Evolutionary conservation across 2,113 vertebrate species (phyloP), one percentile per base, ranked within the genome.

Genomic region (Ctenomys sociabilis): DNA sequence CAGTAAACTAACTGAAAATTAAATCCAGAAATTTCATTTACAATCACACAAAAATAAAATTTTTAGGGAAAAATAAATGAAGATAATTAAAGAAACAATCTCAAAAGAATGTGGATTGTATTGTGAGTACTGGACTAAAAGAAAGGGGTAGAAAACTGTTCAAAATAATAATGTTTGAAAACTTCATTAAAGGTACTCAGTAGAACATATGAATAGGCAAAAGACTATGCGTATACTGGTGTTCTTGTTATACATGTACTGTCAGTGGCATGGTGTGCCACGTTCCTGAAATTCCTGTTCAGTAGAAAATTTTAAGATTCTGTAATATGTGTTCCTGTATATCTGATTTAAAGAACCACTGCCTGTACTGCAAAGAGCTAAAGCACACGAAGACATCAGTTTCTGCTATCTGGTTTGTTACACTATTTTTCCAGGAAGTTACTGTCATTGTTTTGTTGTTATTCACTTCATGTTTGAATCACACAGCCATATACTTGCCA

Each of bases 381-480:
- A 88, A 83, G 43, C 43, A 57, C 40, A 30, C 61, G 22, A 17
- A 40, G 24, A 75, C 7, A 19, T 72, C 26, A 85, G n/a, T 45
- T 94, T 86, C 61, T 52, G 30, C 17, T 5, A 61, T 37, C 4
- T 45, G 45, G 70, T 0, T 35, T 40, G 35, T 59, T 59, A 17
- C 7, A 22, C 10, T 83, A 68, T 61, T 85, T 94, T 82, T 70
- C 66, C 37, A 24, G 66, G 10, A 3, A 28, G 17, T 94, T 26
- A 22, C 26, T 28, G 12, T 52, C 43, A 7, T 13, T 83, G 1
- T 77, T 35, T 77, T 45, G 14, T 13, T n/a, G 16, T 59, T 82
- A 28, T 43, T 73, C 17, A 82, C 4, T 85, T 75, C 73, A 84
- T 26, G 17, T 94, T 95, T 82, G 72, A 92, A 89, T 89, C 72